Base-by-base conservation (phyloP, 2,113 vertebrate genomes). In the Oryctolagus cuniculus region DNA sequence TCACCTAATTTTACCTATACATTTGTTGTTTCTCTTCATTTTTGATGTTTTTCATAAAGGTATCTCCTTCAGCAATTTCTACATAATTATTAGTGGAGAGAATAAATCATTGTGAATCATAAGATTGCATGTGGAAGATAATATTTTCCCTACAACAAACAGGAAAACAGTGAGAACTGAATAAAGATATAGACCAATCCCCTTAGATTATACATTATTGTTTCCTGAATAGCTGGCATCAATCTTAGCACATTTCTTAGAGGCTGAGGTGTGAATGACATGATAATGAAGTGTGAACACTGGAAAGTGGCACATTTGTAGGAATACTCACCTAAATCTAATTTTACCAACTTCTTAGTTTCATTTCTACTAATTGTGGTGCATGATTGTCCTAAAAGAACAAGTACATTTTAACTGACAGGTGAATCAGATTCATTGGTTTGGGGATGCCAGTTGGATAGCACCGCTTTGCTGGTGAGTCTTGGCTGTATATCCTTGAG, bases 101-200 rank as follows among this genome's bases (percentile, higher is more conserved):
- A 70, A 27, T 67, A 36, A 81, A 74, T 82, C 6, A 25, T 63
- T 6, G 61, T 13, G 2, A 2, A 74, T 31, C 78, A 64, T 1
- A 89, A 91, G 10, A 3, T 38, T 84, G 63, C 16, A 69, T 44
- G 38, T 58, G 36, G 16, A 89, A 67, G 22, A 53, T 6, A 22
- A 77, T 5, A 49, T 49, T 80, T 90, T 91, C 27, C 6, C 22
- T n/a, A 74, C 49, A 1, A 5, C 49, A 34, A 88, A 49, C 0
- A 88, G 44, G 22, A 83, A 91, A 29, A 75, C 7, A 55, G 36
- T 55, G 27, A 93, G 9, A 87, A 93, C 86, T 70, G 11, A 87
- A 69, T 17, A 75, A 27, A 16, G 25, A 1, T 73, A 44, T 22
- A 77, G 69, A 5, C 11, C 16, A 85, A 15, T 55, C 24, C 16